Conservation (phyloP, 64 coral and sea anemone genomes). For the Anthopleura sola region DNA sequence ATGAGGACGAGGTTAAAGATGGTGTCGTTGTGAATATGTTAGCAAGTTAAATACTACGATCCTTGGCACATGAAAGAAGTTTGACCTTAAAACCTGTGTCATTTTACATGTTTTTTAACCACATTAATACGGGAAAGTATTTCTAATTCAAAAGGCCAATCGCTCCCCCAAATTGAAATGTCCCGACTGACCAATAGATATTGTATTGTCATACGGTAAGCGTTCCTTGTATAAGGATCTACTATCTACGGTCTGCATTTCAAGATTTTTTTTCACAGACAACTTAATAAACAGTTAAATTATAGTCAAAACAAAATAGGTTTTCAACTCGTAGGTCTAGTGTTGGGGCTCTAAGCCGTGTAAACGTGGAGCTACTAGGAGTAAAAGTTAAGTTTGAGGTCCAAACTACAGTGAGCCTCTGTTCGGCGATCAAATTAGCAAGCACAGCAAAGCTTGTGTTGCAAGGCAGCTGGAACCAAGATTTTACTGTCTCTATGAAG, state of each 20-base stretch:
- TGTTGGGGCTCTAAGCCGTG: neutral
- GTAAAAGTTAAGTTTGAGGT: no score
- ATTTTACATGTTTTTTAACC: conserved; percentile 9
- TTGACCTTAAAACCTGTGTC: neutral
- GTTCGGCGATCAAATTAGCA: conserved; percentile 6
- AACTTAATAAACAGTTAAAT: conserved; percentile 17
- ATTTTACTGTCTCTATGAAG: neutral
- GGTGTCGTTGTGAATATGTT: no score
- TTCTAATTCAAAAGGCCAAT: conserved; percentile 7
- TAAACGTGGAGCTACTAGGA: neutral
- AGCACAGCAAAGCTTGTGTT: neutral
- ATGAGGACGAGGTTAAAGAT: no score
- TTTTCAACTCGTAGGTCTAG: neutral
- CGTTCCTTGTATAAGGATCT: neutral
- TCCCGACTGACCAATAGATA: neutral
- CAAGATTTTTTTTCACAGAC: neutral
- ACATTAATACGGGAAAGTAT: neutral
- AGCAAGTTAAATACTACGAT: no score
- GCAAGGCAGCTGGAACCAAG: conserved; percentile 10
- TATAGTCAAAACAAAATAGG: conserved; percentile 3
- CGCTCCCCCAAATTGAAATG: neutral
- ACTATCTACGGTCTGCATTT: neutral
- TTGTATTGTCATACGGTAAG: neutral
- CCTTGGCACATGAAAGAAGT: neutral
- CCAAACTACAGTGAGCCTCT: neutral